These are phyloP conservation scores for Lordiphosa mommai DNA, from an alignment of 1,140 invertebrate species.

Conservation along the genomic window DNA sequence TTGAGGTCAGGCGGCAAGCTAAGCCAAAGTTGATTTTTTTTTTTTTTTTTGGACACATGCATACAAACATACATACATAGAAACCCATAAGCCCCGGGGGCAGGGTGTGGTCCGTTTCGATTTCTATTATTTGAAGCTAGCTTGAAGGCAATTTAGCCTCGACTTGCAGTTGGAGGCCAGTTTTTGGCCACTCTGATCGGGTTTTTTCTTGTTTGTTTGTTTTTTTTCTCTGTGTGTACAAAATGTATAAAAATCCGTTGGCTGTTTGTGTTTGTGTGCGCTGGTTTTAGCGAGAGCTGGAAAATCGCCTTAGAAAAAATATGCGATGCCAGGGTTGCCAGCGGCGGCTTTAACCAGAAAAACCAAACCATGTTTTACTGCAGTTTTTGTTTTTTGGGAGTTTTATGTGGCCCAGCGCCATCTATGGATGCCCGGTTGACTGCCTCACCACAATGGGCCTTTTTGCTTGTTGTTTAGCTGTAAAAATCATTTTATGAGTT, in stretches of 20 bases:
- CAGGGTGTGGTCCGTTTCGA: constrained; percentile 18
- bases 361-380: constrained; percentile 60
- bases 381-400: constrained; percentile 57
- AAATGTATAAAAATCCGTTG: constrained; percentile 64
- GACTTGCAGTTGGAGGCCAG: constrained; percentile 32
- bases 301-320: constrained; percentile 68
- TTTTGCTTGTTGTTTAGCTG: constrained; percentile 50
- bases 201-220: not conserved
- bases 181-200: constrained; percentile 38
- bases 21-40: not conserved
- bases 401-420: constrained; percentile 47
- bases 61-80: not conserved
- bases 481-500: constrained; percentile 78
- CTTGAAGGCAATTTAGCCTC: constrained; percentile 18
- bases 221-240: too few relatives aligned
- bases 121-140: constrained; percentile 46
- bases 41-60: too few relatives aligned
- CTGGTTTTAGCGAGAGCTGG: constrained; percentile 37
- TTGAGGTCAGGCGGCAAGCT: constrained; percentile 52
- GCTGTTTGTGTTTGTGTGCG: constrained; percentile 34
- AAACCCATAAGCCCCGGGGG: not conserved
- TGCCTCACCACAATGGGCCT: constrained; percentile 29
- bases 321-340: constrained; percentile 6
- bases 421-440: constrained; percentile 26
- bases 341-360: constrained; percentile 17